Conservation (phyloP, 2,113 vertebrate species). For the Gopherus flavomarginatus region DNA sequence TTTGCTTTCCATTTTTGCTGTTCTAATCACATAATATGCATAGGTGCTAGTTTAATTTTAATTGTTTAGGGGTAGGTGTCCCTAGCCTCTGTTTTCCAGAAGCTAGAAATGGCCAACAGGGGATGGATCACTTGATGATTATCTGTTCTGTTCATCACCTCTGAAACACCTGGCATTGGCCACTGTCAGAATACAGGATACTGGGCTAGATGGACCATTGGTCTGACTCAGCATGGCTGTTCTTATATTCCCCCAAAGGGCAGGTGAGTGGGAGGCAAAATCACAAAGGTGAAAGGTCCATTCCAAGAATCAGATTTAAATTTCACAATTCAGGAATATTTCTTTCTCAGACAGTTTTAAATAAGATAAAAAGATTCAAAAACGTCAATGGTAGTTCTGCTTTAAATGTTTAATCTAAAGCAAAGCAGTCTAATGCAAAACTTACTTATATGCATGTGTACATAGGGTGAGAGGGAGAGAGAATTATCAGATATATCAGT, state of each 20-base stretch:
- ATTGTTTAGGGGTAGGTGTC: background rate
- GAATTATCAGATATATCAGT: background rate
- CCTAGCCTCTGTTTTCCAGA: background rate
- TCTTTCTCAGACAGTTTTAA: background rate
- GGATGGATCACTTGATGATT: background rate
- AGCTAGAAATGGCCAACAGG: background rate
- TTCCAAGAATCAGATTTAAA: background rate
- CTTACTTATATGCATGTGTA: background rate
- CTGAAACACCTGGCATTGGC: no score
- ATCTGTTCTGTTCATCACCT: no score
- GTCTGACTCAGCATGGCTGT: no score
- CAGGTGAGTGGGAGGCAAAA: background rate
- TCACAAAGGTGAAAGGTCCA: background rate
- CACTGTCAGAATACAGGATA: no score
- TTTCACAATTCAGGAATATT: background rate
- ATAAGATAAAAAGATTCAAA: background rate
- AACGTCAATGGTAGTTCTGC: background rate
- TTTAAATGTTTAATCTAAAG: background rate
- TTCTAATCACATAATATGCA: background rate
- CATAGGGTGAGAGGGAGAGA: background rate
- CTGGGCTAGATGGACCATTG: no score
- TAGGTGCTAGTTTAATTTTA: background rate
- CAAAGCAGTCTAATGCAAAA: background rate
- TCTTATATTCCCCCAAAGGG: no score
- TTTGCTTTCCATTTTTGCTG: background rate